Base-by-base conservation (phyloP, 2,797 vertebrate species). In the Pseudochirops cupreus region DNA sequence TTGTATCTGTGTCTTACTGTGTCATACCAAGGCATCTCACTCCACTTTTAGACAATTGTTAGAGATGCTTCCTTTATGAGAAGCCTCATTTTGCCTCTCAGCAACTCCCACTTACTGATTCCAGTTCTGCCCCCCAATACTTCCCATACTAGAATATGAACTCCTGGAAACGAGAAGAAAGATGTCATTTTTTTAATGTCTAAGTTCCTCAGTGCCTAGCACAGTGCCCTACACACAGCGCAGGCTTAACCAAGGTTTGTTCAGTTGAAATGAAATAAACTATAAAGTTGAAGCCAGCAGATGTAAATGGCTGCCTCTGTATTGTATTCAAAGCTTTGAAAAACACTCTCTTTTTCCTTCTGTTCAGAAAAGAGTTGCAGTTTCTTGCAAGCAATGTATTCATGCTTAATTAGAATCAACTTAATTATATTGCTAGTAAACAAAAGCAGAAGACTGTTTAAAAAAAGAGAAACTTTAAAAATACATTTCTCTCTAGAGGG, bases 401-500 rank as follows among this genome's bases (percentile, higher is more conserved):
- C 92, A 56, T 91, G 94, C 97, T 96, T 97, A 97, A 97, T 97
- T 95, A 97, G 95, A 93, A 52, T 54, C 94, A 95, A 87, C 91
- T 96, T 96, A 97, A 97, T 97, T 97, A 97, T 97, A 95, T 96
- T 95, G 94, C 96, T 57, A 2, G 95, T 96, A 94, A 96, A 97
- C 96, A 93, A 97, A 97, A 95, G 89, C 91, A 67, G 95, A 95
- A 95, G 93, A 95, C 95, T 97, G 87, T 93, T 95, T 94, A 94
- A 97, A 96, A 96, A 5, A 67, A 58, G n/a, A 82, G 39, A 87
- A 97, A 92, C 62, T 95, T 97, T 97, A 53, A 95, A 94, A 97
- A 93, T 91, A 50, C 95, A 96, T 95, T 95, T 98, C 96, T 92
- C 74, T 92, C 96, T 94, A 39, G 53, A 97, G 96, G 93, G 53